These are phyloP conservation scores for Therioaphis trifolii DNA, from an alignment of 2,888 invertebrate species.

Conservation along the genomic window DNA sequence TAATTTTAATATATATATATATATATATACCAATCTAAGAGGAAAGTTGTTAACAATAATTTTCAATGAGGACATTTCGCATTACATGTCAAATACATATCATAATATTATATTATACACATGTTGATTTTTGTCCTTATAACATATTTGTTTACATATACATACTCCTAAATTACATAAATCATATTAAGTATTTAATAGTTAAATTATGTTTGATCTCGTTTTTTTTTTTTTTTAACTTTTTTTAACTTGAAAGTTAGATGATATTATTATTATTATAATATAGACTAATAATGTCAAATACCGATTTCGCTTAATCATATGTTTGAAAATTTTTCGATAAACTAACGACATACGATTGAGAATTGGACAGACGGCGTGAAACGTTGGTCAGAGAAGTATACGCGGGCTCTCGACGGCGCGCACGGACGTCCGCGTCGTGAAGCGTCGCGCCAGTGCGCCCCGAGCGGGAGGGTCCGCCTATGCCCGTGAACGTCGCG, in stretches of 20 bases:
- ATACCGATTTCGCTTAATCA: conserved; percentile 26
- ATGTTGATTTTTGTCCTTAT: conserved; percentile 55
- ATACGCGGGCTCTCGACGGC: too few relatives aligned
- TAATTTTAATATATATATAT: too few relatives aligned
- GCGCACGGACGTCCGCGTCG: too few relatives aligned
- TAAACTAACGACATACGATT: conserved; percentile 46
- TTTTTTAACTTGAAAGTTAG: too few relatives aligned
- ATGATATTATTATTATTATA: conserved; percentile 41
- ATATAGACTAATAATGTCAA: not conserved
- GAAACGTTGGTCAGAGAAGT: too few relatives aligned
- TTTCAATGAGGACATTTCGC: conserved; percentile 36
- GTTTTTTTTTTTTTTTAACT: conserved; percentile 19
- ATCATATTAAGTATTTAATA: conserved; percentile 35
- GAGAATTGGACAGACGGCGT: conserved; percentile 44
- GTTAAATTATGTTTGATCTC: conserved; percentile 40
- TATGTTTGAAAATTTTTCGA: conserved; percentile 23
- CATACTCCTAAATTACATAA: conserved; percentile 39
- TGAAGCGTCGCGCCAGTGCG: too few relatives aligned
- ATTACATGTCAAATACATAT: not conserved
- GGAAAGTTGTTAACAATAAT: conserved; percentile 19
- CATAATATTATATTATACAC: conserved; percentile 6
- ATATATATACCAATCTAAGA: conserved; percentile 35
- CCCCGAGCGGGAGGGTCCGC: not conserved
- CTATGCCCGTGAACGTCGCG: not conserved
- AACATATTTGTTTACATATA: conserved; percentile 40